Percentiles rank a stretch among this genome's conserved stretches.
Evolutionary conservation across 1,140 invertebrate genomes (phyloP).

Genomic region (Achatina immaculata): DNA sequence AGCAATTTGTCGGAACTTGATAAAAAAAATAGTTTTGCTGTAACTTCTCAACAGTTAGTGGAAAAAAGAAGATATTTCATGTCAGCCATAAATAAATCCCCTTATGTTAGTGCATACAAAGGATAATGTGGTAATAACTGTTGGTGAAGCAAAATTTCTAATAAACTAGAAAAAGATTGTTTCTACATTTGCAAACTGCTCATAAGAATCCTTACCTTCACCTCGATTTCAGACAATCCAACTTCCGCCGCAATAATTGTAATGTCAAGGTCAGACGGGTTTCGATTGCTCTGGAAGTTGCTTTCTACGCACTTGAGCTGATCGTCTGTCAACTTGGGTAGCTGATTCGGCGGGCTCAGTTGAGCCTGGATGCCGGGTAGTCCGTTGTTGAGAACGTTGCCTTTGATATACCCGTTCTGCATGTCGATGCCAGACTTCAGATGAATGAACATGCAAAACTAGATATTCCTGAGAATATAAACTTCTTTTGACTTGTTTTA

Average conservation of each 20-base stretch:
- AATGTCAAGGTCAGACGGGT: slow-evolving; percentile 59
- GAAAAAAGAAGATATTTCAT: too few relatives aligned
- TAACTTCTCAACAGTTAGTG: too few relatives aligned
- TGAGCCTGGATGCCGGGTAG: slow-evolving; percentile 50
- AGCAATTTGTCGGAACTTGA: too few relatives aligned
- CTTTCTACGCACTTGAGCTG: slow-evolving; percentile 52
- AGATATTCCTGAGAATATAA: background rate
- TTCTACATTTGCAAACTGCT: too few relatives aligned
- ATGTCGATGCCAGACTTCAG: background rate
- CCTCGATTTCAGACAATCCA: slow-evolving; percentile 47
- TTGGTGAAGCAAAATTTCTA: too few relatives aligned
- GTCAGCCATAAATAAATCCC: too few relatives aligned
- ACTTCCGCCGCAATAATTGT: slow-evolving; percentile 56
- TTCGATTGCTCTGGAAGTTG: slow-evolving; percentile 55
- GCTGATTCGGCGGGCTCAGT: slow-evolving; percentile 51
- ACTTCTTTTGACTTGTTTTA: background rate
- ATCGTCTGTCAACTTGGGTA: slow-evolving; percentile 51
- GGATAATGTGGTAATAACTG: too few relatives aligned
- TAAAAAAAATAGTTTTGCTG: too few relatives aligned
- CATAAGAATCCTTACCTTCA: slow-evolving; percentile 48
- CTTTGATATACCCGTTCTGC: slow-evolving; percentile 17
- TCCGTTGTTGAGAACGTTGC: background rate
- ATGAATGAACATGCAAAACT: background rate
- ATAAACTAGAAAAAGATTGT: too few relatives aligned
- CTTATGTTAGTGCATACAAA: too few relatives aligned